Evolutionary conservation across 2,888 invertebrate genomes (phyloP).

Genomic region (Eupeodes latifasciatus): DNA sequence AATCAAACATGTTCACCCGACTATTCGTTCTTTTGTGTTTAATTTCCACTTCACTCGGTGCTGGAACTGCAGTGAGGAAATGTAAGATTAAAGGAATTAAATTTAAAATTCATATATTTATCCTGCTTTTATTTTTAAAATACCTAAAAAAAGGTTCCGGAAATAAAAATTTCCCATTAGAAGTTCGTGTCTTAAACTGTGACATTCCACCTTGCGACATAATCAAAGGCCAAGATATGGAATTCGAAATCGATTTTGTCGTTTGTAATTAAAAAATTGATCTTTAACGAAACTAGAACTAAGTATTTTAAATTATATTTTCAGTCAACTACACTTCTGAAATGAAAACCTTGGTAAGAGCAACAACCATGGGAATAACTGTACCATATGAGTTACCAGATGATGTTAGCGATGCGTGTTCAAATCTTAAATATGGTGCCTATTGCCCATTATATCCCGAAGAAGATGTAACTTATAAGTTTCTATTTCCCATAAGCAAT

Average conservation of each 20-base stretch:
- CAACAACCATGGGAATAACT: constrained; percentile 80
- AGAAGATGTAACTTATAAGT: constrained; percentile 82
- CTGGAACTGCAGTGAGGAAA: constrained; percentile 53
- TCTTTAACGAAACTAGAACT: background rate
- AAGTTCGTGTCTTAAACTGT: constrained; percentile 79
- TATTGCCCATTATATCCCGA: constrained; percentile 81
- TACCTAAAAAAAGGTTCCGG: constrained; percentile 25
- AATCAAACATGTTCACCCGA: constrained; percentile 36
- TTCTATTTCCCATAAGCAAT: constrained; percentile 80
- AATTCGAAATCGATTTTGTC: constrained; percentile 81
- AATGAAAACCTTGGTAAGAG: constrained; percentile 79
- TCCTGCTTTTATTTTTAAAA: background rate
- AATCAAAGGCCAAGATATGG: constrained; percentile 78
- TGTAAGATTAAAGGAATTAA: constrained; percentile 27
- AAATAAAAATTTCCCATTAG: constrained; percentile 78
- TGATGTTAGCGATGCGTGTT: constrained; percentile 80
- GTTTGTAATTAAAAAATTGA: constrained; percentile 78
- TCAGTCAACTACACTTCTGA: constrained; percentile 72
- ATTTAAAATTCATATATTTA: background rate
- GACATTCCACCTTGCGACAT: constrained; percentile 80
- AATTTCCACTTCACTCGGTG: background rate
- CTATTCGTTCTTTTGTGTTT: constrained; percentile 11
- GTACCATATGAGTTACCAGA: constrained; percentile 81
- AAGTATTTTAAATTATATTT: background rate
- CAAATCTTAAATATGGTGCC: constrained; percentile 79